phyloP scores from a whole-genome alignment of 2,888 invertebrate species.

The Drosophila eohydei region DNA sequence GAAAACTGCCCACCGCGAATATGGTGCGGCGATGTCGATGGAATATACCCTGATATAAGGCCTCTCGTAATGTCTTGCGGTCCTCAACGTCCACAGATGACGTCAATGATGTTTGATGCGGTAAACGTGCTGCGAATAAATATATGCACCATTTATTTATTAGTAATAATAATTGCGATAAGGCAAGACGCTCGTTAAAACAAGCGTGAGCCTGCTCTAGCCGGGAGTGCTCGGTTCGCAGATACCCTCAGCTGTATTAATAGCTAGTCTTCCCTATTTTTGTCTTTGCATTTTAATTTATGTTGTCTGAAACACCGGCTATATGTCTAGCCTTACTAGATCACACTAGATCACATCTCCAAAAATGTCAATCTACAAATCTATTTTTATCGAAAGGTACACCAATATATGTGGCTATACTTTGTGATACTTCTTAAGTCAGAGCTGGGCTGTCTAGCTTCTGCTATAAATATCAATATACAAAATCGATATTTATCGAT shows the following conservation, averaged over 20 bases:
- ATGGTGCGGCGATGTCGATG: constrained; percentile 91
- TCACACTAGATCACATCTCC: too few species aligned
- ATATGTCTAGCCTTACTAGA: too few species aligned
- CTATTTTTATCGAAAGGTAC: neutral
- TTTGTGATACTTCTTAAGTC: neutral
- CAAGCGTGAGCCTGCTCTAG: neutral
- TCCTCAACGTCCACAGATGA: constrained; percentile 88
- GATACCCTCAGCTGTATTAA: neutral
- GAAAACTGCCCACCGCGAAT: constrained; percentile 90
- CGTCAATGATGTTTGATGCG: constrained; percentile 88
- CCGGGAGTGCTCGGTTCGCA: neutral
- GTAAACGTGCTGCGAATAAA: constrained; percentile 85
- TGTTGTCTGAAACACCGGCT: too few species aligned
- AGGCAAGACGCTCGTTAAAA: constrained; percentile 25
- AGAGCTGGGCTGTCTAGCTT: neutral
- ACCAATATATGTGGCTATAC: neutral
- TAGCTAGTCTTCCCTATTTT: too few species aligned
- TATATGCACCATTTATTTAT: constrained; percentile 34
- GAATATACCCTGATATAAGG: constrained; percentile 91
- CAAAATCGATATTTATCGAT: neutral
- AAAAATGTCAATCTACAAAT: neutral
- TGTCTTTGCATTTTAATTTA: too few species aligned
- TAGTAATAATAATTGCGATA: constrained; percentile 36
- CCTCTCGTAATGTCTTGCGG: constrained; percentile 89
- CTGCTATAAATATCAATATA: neutral